A percentile compares a stretch with the other conserved stretches of the same genome.
These are phyloP conservation scores for Synanthedon tipuliformis DNA, from an alignment of 2,888 invertebrate genomes.

Conservation along the genomic window DNA sequence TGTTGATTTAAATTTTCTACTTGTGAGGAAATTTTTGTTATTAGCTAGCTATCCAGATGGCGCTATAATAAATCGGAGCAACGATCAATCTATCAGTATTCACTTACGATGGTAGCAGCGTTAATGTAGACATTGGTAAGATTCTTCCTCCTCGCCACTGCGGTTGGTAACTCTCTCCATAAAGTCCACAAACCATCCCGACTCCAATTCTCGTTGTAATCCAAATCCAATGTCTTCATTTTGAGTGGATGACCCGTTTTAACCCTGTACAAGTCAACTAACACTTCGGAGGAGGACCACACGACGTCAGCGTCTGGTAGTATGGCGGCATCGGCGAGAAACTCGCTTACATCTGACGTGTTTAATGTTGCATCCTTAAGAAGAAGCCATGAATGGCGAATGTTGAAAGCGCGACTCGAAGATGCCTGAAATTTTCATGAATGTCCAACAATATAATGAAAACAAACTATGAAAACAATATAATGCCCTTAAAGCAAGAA, in stretches of 20 bases:
- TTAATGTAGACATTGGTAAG: constrained; percentile 30
- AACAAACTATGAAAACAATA: too few relatives aligned
- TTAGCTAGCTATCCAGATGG: background rate
- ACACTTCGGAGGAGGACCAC: constrained; percentile 22
- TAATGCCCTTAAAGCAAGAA: too few relatives aligned
- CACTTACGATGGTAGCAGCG: constrained; percentile 35
- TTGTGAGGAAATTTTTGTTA: background rate
- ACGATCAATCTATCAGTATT: too few relatives aligned
- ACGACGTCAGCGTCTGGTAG: constrained; percentile 48
- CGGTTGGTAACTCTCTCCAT: constrained; percentile 25
- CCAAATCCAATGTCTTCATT: constrained; percentile 20
- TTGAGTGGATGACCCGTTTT: constrained; percentile 16
- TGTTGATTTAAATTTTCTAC: too few relatives aligned
- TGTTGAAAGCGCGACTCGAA: constrained; percentile 32
- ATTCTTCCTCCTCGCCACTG: constrained; percentile 34
- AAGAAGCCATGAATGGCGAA: constrained; percentile 44
- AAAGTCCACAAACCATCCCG: constrained; percentile 13
- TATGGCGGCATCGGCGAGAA: constrained; percentile 19
- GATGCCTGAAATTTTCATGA: constrained; percentile 30
- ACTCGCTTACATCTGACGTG: constrained; percentile 12
- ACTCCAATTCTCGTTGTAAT: constrained; percentile 10
- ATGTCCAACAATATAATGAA: too few relatives aligned
- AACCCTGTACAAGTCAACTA: constrained; percentile 38
- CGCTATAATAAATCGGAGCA: too few relatives aligned
- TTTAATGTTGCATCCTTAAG: constrained; percentile 23